phyloP scores from a whole-genome alignment of 2,888 invertebrate species.

The Chymomyza fuscimana region DNA sequence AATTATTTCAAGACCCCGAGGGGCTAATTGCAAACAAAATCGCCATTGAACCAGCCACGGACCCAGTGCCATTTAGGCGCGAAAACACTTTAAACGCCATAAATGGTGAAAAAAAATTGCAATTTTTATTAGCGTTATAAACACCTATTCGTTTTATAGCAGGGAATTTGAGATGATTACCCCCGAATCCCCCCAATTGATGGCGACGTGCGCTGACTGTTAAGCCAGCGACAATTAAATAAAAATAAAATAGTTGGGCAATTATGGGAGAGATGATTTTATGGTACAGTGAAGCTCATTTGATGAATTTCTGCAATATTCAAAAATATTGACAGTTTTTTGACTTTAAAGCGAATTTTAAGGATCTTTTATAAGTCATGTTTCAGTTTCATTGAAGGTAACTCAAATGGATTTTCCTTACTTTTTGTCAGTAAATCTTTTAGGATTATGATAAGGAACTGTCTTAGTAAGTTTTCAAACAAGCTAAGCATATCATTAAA shows the following conservation, averaged over 20 bases:
- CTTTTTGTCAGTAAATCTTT: too few relatives aligned
- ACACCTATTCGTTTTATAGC: slow-evolving; percentile 49
- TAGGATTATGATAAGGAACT: too few relatives aligned
- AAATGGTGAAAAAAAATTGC: slow-evolving; percentile 56
- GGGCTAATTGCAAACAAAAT: slow-evolving; percentile 3
- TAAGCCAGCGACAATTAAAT: slow-evolving; percentile 51
- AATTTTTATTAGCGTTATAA: slow-evolving; percentile 68
- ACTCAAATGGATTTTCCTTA: too few relatives aligned
- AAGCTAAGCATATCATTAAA: too few relatives aligned
- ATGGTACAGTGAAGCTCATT: not conserved
- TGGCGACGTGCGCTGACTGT: not conserved
- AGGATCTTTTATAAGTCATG: too few relatives aligned
- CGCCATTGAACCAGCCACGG: slow-evolving; percentile 2
- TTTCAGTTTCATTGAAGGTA: too few relatives aligned
- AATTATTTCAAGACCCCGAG: slow-evolving; percentile 28
- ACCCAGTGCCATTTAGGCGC: slow-evolving; percentile 45
- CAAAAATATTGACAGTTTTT: not conserved
- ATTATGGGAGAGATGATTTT: slow-evolving; percentile 11
- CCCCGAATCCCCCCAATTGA: not conserved
- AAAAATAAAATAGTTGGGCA: slow-evolving; percentile 17
- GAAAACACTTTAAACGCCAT: slow-evolving; percentile 58
- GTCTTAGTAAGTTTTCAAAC: too few relatives aligned
- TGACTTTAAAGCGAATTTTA: too few relatives aligned
- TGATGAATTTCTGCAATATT: not conserved
- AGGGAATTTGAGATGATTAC: not conserved